These are phyloP conservation scores for Hipposideros larvatus DNA, from an alignment of 2,797 vertebrate species.

Conservation along the genomic window DNA sequence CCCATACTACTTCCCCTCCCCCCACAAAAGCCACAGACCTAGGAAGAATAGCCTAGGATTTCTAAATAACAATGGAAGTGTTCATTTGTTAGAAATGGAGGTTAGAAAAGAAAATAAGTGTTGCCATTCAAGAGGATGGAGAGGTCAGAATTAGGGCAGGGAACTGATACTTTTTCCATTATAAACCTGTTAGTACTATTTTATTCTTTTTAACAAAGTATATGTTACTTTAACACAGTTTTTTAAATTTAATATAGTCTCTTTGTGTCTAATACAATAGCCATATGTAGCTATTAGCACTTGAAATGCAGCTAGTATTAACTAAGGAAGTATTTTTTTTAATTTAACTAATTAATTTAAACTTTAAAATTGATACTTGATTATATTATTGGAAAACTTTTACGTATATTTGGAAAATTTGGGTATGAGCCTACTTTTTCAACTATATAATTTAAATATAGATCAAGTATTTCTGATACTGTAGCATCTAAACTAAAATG, in stretches of 20 bases:
- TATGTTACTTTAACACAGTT: background rate
- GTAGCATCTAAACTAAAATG: background rate
- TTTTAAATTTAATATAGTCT: background rate
- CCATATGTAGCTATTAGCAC: background rate
- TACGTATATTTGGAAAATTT: constrained; percentile 37
- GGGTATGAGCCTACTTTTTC: constrained; percentile 30
- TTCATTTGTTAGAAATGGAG: background rate
- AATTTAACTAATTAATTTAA: constrained; percentile 28
- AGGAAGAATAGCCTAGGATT: constrained; percentile 4
- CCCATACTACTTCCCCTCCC: background rate
- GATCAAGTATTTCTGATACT: constrained; percentile 18
- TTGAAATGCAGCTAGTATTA: background rate
- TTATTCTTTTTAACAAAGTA: constrained; percentile 8
- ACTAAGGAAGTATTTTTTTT: background rate
- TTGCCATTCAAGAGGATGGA: background rate
- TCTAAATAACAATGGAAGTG: constrained; percentile 18
- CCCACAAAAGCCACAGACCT: background rate
- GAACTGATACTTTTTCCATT: background rate
- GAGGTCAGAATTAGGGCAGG: background rate
- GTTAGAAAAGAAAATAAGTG: background rate
- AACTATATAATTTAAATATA: constrained; percentile 3
- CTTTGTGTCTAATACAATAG: background rate
- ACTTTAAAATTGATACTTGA: background rate
- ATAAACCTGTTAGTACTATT: background rate
- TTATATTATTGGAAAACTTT: background rate